These are phyloP conservation scores for Chionodraco myersi DNA, from an alignment of 2,113 vertebrate species.

Conservation along the genomic window DNA sequence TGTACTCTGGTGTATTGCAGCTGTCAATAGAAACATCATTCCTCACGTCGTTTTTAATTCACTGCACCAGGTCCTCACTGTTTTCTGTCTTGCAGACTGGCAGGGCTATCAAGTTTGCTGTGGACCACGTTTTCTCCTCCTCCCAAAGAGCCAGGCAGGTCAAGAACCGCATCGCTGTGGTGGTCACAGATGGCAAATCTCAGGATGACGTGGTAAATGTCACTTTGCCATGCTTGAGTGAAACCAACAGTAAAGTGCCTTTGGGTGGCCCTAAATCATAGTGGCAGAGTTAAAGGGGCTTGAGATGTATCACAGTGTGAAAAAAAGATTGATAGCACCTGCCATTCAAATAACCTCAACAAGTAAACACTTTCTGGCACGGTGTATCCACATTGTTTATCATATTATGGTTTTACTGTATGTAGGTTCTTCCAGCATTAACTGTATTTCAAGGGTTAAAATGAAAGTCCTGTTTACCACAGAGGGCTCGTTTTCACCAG, in stretches of 20 bases:
- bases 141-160: slow-evolving; percentile 72
- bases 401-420: background rate
- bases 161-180: slow-evolving; percentile 85
- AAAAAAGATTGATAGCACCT: background rate
- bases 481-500: background rate
- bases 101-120: slow-evolving; percentile 84
- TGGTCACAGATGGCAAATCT: slow-evolving; percentile 87
- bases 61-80: background rate
- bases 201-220: slow-evolving; percentile 84
- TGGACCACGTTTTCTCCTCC: slow-evolving; percentile 83
- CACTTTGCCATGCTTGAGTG: background rate
- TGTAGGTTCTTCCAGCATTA: background rate
- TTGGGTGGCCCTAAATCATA: background rate
- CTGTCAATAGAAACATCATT: background rate
- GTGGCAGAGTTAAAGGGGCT: too few species aligned
- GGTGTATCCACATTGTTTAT: background rate
- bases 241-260: background rate
- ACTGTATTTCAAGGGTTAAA: background rate
- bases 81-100: slow-evolving; percentile 77
- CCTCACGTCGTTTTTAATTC: background rate
- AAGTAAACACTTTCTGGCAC: background rate
- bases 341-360: background rate
- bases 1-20: background rate
- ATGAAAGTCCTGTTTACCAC: background rate
- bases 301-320: background rate